Percentiles rank a stretch among this genome's conserved stretches.
These are phyloP conservation scores for Gallinago jamesoni DNA, from an alignment of 2,113 vertebrate species.

Conservation along the genomic window DNA sequence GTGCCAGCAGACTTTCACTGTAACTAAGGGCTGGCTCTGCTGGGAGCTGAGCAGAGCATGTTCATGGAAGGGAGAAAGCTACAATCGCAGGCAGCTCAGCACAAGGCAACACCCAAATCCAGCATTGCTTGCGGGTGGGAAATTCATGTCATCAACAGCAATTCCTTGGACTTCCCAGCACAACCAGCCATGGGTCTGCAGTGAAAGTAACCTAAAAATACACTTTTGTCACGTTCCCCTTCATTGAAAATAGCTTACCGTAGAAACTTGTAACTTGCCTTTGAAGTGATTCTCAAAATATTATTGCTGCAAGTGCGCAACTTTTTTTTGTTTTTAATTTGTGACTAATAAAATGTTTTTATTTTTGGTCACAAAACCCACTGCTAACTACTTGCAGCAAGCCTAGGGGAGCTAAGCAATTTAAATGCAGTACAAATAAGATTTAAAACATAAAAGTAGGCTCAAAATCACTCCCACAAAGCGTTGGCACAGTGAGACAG, in stretches of 20 bases:
- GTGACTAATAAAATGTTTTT: background rate
- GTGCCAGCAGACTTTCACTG: background rate
- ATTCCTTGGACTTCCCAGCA: background rate
- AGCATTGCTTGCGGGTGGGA: background rate
- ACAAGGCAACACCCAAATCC: background rate
- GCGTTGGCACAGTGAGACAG: background rate
- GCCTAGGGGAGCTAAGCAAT: background rate
- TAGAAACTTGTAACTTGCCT: background rate
- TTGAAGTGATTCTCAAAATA: background rate
- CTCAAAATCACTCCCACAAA: background rate
- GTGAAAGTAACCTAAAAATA: background rate
- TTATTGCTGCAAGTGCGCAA: background rate
- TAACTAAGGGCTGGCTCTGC: background rate
- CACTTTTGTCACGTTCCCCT: background rate
- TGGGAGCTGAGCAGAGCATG: background rate
- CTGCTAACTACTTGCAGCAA: background rate
- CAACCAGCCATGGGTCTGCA: background rate
- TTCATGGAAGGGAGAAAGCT: background rate
- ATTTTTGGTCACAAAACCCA: background rate
- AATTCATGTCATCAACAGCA: background rate
- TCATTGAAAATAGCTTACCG: background rate
- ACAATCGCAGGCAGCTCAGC: background rate
- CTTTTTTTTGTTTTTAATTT: background rate
- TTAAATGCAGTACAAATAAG: background rate
- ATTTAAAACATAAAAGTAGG: background rate